Evolutionary conservation across 2,888 invertebrate genomes (phyloP).

Genomic region (Microctonus aethiopoides): DNA sequence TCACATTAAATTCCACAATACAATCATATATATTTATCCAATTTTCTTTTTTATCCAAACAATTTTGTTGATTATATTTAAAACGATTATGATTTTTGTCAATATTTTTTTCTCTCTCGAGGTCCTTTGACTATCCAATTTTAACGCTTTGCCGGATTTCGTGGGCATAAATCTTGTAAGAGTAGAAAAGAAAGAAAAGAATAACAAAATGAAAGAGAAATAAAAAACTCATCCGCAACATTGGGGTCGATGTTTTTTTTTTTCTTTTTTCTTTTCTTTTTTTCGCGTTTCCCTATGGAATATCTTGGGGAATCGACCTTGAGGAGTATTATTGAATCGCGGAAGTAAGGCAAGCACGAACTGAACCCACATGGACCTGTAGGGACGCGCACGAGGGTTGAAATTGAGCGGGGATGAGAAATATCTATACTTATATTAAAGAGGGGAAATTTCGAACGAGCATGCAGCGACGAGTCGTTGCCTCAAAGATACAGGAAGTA

Average conservation of each 20-base stretch:
- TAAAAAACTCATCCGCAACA: neutral
- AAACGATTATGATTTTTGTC: neutral
- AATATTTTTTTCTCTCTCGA: neutral
- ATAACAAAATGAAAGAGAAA: neutral
- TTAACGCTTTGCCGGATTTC: neutral
- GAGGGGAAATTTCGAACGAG: neutral
- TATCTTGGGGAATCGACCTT: conserved; percentile 36
- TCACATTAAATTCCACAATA: neutral
- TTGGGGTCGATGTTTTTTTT: neutral
- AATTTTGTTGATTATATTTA: neutral
- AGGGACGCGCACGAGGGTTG: conserved; percentile 20
- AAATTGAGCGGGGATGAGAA: conserved; percentile 22
- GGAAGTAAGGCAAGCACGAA: conserved; percentile 48
- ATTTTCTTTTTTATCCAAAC: neutral
- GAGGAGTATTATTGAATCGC: conserved; percentile 51
- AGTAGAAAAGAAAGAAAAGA: neutral
- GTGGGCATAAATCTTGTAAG: neutral
- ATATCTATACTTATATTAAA: conserved; percentile 5
- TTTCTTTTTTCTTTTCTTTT: conserved; percentile 19
- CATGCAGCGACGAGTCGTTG: neutral
- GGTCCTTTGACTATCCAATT: neutral
- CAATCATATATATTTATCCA: neutral
- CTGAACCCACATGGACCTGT: conserved; percentile 28
- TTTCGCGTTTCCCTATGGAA: conserved; percentile 11
- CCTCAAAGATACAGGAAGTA: conserved; percentile 23